These are phyloP conservation scores for Heliconius himera DNA, from an alignment of 1,140 invertebrate genomes.

Conservation along the genomic window DNA sequence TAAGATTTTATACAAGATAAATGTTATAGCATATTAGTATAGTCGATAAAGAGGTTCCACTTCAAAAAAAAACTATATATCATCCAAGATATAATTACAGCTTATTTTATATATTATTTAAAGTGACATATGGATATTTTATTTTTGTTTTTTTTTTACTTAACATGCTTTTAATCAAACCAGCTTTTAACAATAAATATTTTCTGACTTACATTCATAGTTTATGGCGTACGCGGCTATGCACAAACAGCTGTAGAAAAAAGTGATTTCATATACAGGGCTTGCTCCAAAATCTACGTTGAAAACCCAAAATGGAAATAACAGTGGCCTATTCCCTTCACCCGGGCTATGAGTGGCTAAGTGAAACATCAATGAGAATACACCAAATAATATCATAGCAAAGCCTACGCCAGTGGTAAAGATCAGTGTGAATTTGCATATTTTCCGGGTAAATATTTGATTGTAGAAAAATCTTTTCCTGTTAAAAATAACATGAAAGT, in stretches of 20 bases:
- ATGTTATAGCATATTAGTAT: too few relatives aligned
- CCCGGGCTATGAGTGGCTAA: conserved; percentile 41
- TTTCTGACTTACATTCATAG: conserved; percentile 59
- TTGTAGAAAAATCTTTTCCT: conserved; percentile 51
- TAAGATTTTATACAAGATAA: too few relatives aligned
- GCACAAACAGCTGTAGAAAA: conserved; percentile 50
- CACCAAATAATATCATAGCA: conserved; percentile 43
- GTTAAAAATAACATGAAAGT: conserved; percentile 31
- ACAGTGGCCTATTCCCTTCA: conserved; percentile 45
- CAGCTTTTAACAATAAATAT: not conserved
- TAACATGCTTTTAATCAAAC: too few relatives aligned
- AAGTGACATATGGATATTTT: too few relatives aligned
- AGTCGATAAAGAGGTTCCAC: too few relatives aligned
- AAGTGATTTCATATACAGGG: conserved; percentile 58
- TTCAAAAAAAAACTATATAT: too few relatives aligned
- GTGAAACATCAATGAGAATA: conserved; percentile 43
- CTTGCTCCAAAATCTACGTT: conserved; percentile 46
- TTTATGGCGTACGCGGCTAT: conserved; percentile 47
- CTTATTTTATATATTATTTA: too few relatives aligned
- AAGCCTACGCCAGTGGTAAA: conserved; percentile 42
- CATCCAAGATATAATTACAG: too few relatives aligned
- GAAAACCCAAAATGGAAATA: conserved; percentile 60
- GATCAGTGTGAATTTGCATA: conserved; percentile 43
- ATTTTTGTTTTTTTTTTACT: not conserved
- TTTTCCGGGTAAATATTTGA: conserved; percentile 46